phyloP scores from a whole-genome alignment of 2,888 invertebrate genomes.

The Orchestes rusci region DNA sequence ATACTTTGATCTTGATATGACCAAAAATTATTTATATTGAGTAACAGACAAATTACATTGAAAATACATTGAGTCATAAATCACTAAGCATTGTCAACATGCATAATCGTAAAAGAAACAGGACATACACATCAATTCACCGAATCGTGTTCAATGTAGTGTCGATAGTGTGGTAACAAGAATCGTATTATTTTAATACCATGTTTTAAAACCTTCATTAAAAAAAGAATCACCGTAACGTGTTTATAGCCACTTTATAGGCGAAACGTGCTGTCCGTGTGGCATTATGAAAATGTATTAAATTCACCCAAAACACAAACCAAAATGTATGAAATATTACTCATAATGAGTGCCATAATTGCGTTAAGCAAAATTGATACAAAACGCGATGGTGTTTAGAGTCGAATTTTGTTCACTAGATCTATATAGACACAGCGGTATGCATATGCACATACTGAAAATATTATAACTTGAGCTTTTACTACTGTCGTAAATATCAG shows the following conservation, averaged over 20 bases:
- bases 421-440: constrained; percentile 35
- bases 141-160: no score
- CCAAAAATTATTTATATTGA: no score
- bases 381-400: constrained; percentile 13
- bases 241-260: constrained; percentile 12
- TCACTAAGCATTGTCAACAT: no score
- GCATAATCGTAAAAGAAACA: no score
- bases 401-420: constrained; percentile 31
- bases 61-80: no score
- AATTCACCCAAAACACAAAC: constrained; percentile 29
- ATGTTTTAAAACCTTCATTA: no score
- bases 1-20: no score
- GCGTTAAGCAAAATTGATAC: constrained; percentile 17
- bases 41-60: no score
- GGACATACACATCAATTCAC: no score
- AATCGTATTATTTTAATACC: no score
- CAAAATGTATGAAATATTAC: constrained; percentile 27
- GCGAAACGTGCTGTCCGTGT: constrained; percentile 21
- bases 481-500: constrained; percentile 43
- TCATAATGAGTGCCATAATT: constrained; percentile 18
- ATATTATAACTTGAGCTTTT: constrained; percentile 46
- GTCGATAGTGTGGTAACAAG: no score
- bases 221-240: constrained; percentile 13
- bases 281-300: constrained; percentile 25
- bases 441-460: constrained; percentile 42